Base-by-base conservation (phyloP, 2,113 vertebrate species). In the Brachionichthys hirsutus region DNA sequence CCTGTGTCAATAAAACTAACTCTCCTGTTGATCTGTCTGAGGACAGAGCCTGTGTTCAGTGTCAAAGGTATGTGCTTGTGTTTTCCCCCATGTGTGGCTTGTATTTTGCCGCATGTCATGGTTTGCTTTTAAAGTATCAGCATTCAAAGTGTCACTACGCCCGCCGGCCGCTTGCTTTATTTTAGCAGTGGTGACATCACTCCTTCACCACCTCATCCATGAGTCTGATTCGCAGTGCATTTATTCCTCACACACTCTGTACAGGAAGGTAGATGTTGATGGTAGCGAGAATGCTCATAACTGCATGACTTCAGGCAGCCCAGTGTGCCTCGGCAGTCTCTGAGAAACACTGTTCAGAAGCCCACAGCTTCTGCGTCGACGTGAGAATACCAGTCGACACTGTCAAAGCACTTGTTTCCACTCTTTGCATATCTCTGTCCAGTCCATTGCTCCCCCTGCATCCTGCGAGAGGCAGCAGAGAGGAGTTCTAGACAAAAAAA, bases 11-110 rank as follows among this genome's bases (percentile, higher is more conserved):
- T 78, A 70, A 68, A 66, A 80, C 85, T 87, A 89, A 89, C 85
- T 75, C 64, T 61, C 71, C 81, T 61, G 76, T 79, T 73, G 79
- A 3, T 75, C 73, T 78, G 50, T 75, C 53, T 72, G 78, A 83
- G 85, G 72, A 43, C 74, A 77, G 67, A 67, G 51, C 69, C 75
- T 63, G 66, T 81, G 62, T 73, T 64, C 67, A 50, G 45, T 73
- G 78, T 79, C 78, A 83, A 88, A 89, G 89, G 88, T 89, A 89
- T 54, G 85, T 89, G 44, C 88, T 60, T 40, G 67, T 82, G 83
- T 82, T 65, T 83, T 58, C 48, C 67, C 67, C 74, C 67, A 67
- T 59, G n/a, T 47, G 67, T 76, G 63, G 69, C 58, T 73, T 80
- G 24, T 80, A 55, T 73, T 71, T 68, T 48, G 13, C 52, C 52